A percentile compares a stretch with the other conserved stretches of the same genome.
Conservation (phyloP, 2,888 invertebrate species). For the Volucella inanis region DNA sequence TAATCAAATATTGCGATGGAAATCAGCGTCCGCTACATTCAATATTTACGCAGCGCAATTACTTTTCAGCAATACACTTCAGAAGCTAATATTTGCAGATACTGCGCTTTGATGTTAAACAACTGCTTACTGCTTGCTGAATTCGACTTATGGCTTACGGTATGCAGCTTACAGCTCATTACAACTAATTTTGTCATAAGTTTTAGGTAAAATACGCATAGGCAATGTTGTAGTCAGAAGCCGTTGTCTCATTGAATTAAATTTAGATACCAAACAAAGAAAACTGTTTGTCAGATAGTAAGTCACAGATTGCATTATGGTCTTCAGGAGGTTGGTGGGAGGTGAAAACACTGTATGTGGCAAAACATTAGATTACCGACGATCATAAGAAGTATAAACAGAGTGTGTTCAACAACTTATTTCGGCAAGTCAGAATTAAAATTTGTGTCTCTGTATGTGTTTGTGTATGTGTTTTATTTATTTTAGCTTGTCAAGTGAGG, state of each 20-base stretch:
- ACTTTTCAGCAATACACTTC: constrained; percentile 42
- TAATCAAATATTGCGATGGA: constrained; percentile 33
- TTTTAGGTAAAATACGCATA: constrained; percentile 15
- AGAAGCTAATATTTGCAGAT: constrained; percentile 48
- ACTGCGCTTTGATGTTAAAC: background rate
- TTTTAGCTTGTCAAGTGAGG: too few relatives aligned
- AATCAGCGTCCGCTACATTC: constrained; percentile 39
- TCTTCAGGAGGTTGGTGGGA: too few relatives aligned
- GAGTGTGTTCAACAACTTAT: too few relatives aligned
- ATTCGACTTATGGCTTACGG: too few relatives aligned
- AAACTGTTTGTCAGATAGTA: background rate
- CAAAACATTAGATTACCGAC: too few relatives aligned
- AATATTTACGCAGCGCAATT: constrained; percentile 47
- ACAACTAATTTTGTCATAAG: constrained; percentile 9
- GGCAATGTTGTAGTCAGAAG: constrained; percentile 26
- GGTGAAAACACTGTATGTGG: too few relatives aligned
- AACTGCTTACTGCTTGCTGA: background rate
- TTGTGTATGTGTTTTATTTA: too few relatives aligned
- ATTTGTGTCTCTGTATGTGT: too few relatives aligned
- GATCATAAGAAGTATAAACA: too few relatives aligned
- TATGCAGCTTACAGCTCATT: too few relatives aligned
- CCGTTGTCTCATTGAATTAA: constrained; percentile 54
- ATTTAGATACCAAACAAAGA: constrained; percentile 40
- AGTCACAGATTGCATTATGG: too few relatives aligned
- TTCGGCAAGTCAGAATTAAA: too few relatives aligned